Conservation (phyloP, 2,888 invertebrate genomes). For the Diloba caeruleocephala region DNA sequence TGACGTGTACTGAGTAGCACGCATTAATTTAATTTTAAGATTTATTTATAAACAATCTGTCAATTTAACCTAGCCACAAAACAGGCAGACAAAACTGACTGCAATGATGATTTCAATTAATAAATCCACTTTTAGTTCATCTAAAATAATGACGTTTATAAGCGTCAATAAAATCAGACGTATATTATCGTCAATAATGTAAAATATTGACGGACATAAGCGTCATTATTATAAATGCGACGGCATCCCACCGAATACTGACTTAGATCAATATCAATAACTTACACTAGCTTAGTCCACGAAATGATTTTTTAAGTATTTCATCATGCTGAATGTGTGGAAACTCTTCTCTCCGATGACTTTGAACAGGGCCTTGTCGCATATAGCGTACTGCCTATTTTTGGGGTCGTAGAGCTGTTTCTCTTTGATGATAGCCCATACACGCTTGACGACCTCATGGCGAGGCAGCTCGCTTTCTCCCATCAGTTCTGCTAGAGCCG, state of each 20-base stretch:
- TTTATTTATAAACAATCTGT: too few relatives aligned
- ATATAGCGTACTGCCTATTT: conserved; percentile 98
- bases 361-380: conserved; percentile 96
- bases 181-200: background rate
- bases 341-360: conserved; percentile 97
- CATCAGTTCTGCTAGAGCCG: conserved; percentile 95
- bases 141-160: conserved; percentile 2
- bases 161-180: background rate
- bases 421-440: conserved; percentile 97
- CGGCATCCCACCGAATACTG: conserved; percentile 30
- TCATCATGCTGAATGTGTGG: conserved; percentile 99
- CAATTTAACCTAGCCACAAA: background rate
- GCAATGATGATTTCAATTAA: conserved; percentile 13
- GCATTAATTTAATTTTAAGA: too few relatives aligned
- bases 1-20: too few relatives aligned
- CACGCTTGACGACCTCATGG: conserved; percentile 96
- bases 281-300: conserved; percentile 59
- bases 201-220: background rate
- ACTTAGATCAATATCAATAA: conserved; percentile 37
- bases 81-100: conserved; percentile 26
- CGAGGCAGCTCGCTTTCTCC: conserved; percentile 95
- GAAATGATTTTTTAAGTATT: conserved; percentile 97
- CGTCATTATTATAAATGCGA: background rate
- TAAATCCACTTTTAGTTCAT: conserved; percentile 23
- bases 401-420: conserved; percentile 97